A percentile compares a stretch with the other conserved stretches of the same genome.
Evolutionary conservation across 2,113 vertebrate genomes (phyloP).

Genomic region (Zootoca vivipara): DNA sequence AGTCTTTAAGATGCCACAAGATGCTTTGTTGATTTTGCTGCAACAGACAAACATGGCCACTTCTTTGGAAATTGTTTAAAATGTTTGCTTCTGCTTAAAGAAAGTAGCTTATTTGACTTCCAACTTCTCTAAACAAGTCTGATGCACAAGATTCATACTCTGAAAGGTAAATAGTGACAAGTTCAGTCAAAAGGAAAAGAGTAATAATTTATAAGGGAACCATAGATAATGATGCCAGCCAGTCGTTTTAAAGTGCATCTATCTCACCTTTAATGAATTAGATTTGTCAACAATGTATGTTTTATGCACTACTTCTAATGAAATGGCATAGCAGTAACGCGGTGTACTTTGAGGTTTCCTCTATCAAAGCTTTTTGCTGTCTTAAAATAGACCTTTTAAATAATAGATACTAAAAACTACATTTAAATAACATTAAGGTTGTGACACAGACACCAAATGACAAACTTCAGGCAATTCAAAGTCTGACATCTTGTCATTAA

Average conservation of each 20-base stretch:
- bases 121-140: constrained; percentile 72
- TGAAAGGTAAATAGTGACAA: constrained; percentile 74
- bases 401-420: constrained; percentile 81
- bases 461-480: constrained; percentile 76
- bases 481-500: constrained; percentile 74
- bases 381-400: constrained; percentile 78
- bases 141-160: constrained; percentile 64
- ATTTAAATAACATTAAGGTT: constrained; percentile 82
- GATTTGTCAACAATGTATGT: constrained; percentile 81
- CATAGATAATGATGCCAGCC: constrained; percentile 78
- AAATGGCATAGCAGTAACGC: constrained; percentile 67
- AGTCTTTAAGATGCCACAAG: not conserved
- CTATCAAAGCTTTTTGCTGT: constrained; percentile 78
- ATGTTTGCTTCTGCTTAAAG: constrained; percentile 60
- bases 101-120: constrained; percentile 65
- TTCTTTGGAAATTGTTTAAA: not conserved
- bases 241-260: constrained; percentile 79
- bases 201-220: constrained; percentile 80
- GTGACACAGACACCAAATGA: constrained; percentile 80
- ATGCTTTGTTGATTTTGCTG: not conserved
- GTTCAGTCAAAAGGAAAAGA: constrained; percentile 78
- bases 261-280: constrained; percentile 81
- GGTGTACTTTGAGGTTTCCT: constrained; percentile 74
- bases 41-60: not conserved
- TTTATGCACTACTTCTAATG: constrained; percentile 81